A percentile compares a stretch with the other conserved stretches of the same genome.
Conservation (phyloP, 2,888 invertebrate genomes). For the Diarsia mendica region DNA sequence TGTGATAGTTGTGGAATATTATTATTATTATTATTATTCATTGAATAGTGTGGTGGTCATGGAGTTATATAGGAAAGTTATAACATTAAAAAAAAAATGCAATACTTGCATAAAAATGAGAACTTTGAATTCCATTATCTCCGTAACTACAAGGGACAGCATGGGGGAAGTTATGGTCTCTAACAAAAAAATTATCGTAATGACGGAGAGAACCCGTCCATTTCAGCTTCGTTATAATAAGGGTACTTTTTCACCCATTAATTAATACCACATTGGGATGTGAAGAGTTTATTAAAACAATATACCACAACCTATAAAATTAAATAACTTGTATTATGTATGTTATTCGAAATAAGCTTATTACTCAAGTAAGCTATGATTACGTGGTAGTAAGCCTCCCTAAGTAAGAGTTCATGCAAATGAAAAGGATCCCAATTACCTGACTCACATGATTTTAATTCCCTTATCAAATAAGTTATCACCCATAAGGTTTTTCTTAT, state of each 20-base stretch:
- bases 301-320: background rate
- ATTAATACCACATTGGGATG: background rate
- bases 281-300: background rate
- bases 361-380: background rate
- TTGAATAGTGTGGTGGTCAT: too few species aligned
- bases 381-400: background rate
- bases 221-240: background rate
- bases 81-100: too few species aligned
- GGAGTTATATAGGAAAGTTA: too few species aligned
- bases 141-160: too few species aligned
- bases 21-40: too few species aligned
- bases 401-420: background rate
- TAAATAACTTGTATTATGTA: background rate
- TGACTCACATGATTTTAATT: constrained; percentile 5
- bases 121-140: too few species aligned
- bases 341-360: background rate
- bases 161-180: too few species aligned
- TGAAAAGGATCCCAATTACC: constrained; percentile 7
- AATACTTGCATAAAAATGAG: too few species aligned
- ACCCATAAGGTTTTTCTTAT: constrained; percentile 4
- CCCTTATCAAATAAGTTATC: constrained; percentile 18
- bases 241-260: background rate
- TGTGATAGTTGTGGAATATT: too few species aligned
- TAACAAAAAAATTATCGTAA: too few species aligned
- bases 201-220: too few species aligned